phyloP scores from a whole-genome alignment of 2,113 vertebrate species.

The Nesoenas mayeri region DNA sequence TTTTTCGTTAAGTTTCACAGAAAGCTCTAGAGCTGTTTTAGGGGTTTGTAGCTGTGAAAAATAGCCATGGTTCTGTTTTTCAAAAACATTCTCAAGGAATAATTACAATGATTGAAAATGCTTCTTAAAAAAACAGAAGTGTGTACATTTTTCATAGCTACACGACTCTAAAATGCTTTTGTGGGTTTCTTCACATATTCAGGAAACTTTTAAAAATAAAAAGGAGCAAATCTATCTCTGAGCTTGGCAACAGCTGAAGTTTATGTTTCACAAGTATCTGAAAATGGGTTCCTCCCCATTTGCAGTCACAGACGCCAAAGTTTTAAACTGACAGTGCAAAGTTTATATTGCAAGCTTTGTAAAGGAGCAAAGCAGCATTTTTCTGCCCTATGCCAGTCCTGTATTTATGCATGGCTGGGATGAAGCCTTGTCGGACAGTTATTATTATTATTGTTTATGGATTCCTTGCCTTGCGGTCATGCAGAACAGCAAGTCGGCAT shows the following conservation, averaged over 20 bases:
- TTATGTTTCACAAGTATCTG: slow-evolving; percentile 65
- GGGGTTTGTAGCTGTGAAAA: slow-evolving; percentile 54
- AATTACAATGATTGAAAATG: slow-evolving; percentile 57
- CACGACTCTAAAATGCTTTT: slow-evolving; percentile 20
- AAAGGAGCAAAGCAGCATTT: not conserved
- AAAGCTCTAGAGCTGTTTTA: slow-evolving; percentile 55
- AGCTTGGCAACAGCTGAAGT: slow-evolving; percentile 58
- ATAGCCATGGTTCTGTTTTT: not conserved
- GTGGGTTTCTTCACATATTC: slow-evolving; percentile 55
- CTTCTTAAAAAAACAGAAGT: slow-evolving; percentile 22
- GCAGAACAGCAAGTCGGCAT: not conserved
- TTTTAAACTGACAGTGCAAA: slow-evolving; percentile 58
- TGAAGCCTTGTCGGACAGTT: not conserved
- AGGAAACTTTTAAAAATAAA: slow-evolving; percentile 67
- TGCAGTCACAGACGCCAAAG: slow-evolving; percentile 52
- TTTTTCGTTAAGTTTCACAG: slow-evolving; percentile 51
- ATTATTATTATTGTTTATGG: slow-evolving; percentile 12
- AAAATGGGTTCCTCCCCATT: slow-evolving; percentile 66
- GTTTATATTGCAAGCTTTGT: slow-evolving; percentile 18
- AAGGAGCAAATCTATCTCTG: slow-evolving; percentile 60
- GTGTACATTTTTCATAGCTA: slow-evolving; percentile 37
- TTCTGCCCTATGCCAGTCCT: not conserved
- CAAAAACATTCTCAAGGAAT: slow-evolving; percentile 48
- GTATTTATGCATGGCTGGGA: not conserved
- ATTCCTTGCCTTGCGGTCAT: not conserved